Base-by-base conservation (phyloP, 2,888 invertebrate genomes). In the Aquatica leii region DNA sequence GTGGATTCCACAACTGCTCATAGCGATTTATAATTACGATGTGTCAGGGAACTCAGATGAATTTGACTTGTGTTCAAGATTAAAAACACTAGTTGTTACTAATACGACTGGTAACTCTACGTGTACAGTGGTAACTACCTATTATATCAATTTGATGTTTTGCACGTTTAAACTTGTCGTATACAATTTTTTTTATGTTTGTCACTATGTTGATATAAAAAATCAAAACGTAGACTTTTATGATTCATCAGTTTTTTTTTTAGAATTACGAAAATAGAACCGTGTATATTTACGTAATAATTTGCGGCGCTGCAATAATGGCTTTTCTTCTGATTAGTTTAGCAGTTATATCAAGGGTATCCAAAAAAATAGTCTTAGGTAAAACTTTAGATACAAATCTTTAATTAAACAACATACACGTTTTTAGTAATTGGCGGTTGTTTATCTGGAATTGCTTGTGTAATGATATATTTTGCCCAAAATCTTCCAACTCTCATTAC, bases 1-100 rank as follows among this genome's bases (percentile, higher is more conserved):
- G 31, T 95, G 95, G 94, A 86, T 94, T 70, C 95, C 95, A 0
- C 93, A 94, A 77, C 83, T 95, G 14, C 94, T 94, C 69, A 88
- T 91, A 56, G 90, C 91, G 78, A 88, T 90, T 53, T 79, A 78
- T 65, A 80, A 81, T 62, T 81, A 80, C 65, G 69, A 77, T 55
- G 43, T 65, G 20, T 63, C 69, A 20, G 69, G 79, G 55, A 74
- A 77, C 58, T 69, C 73, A 9, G 40, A 62, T 14, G 51, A 43
- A 40, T 20, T 54, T 18, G 79, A 78, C 59, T 77, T 85, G 59
- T 84, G 84, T 70, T 80, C 81, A 46, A 83, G 84, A 81, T 68
- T 80, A 61, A 71, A 75, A 90, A 91, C 20, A 83, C 64, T 77
- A 49, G 67, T 69, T 48, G 70, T 72, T 15, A 74, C 71, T 34